Percentiles rank a stretch among this genome's conserved stretches.
Conservation (phyloP, 2,797 vertebrate genomes). For the Masticophis lateralis region DNA sequence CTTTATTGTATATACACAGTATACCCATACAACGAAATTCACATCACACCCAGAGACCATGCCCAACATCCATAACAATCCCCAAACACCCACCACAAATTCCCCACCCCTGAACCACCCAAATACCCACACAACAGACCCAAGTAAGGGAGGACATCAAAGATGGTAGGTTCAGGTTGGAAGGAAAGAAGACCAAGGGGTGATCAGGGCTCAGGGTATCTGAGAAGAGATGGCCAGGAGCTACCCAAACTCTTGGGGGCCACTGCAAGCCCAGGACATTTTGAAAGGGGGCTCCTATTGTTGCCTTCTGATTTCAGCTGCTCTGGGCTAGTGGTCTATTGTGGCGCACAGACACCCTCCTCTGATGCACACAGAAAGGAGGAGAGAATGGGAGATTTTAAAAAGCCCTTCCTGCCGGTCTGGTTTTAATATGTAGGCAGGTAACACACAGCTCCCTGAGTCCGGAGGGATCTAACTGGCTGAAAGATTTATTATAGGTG, state of each 20-base stretch:
- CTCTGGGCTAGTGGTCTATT: neutral
- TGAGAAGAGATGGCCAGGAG: neutral
- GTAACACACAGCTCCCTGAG: neutral
- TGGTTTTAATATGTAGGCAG: neutral
- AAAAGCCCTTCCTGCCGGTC: neutral
- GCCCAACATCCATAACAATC: no score
- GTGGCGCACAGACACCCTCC: neutral
- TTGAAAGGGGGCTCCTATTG: neutral
- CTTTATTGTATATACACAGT: no score
- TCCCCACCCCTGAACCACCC: no score
- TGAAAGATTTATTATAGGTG: neutral
- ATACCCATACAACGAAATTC: no score
- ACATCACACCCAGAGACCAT: no score
- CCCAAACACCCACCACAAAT: no score
- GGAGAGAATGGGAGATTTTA: neutral
- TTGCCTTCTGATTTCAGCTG: neutral
- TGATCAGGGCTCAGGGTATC: neutral
- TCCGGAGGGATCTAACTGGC: neutral
- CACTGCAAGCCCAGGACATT: neutral
- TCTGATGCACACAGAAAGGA: neutral
- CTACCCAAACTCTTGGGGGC: neutral
- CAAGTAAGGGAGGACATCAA: neutral
- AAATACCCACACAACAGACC: no score
- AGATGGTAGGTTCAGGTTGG: no score
- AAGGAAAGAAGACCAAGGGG: neutral